A percentile compares a stretch with the other conserved stretches of the same genome.
Conservation (phyloP, 2,113 vertebrate species). For the Arizona elegans region DNA sequence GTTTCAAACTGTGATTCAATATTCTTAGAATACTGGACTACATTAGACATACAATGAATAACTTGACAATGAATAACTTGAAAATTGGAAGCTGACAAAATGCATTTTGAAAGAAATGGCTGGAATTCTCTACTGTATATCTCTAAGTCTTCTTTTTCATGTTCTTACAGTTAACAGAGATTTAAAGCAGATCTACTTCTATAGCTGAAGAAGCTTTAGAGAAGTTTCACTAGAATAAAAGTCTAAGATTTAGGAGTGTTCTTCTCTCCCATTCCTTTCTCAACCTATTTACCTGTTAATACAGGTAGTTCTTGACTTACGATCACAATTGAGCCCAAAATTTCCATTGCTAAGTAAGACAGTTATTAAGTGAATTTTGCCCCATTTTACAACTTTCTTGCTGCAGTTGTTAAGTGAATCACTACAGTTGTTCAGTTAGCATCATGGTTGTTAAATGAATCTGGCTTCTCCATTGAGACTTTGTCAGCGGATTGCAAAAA, state of each 20-base stretch:
- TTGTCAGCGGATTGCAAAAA: neutral
- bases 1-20: neutral
- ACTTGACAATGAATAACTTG: neutral
- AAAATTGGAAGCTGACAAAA: neutral
- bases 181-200: neutral
- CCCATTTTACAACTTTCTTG: neutral
- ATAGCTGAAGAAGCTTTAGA: neutral
- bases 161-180: neutral
- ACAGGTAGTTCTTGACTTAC: neutral
- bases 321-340: neutral
- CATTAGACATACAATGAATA: neutral
- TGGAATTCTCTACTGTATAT: neutral
- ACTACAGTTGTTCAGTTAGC: neutral
- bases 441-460: neutral
- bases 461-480: neutral
- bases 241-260: neutral
- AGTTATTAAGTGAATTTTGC: neutral
- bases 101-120: neutral
- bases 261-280: neutral
- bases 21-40: neutral
- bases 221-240: neutral
- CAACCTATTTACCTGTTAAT: neutral
- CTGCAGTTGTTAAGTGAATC: neutral
- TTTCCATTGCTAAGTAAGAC: neutral
- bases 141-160: neutral